Conservation (phyloP, 2,888 invertebrate species). For the Galeopsomyia nigrocyanea region DNA sequence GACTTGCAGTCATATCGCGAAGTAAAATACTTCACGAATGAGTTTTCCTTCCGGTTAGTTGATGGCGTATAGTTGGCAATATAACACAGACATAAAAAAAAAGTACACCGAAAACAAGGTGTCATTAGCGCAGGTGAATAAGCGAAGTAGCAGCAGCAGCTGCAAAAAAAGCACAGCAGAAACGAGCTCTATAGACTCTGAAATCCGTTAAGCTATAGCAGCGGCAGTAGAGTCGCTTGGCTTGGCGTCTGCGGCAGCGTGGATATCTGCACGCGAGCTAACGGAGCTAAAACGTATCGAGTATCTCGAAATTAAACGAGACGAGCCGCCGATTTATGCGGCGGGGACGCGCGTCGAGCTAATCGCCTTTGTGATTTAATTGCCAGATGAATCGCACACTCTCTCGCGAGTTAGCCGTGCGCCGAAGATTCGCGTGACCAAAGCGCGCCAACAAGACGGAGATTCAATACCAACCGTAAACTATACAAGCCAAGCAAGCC, state of each 20-base stretch:
- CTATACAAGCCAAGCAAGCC: neutral
- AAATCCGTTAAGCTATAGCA: conserved; percentile 28
- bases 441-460: neutral
- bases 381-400: conserved; percentile 24
- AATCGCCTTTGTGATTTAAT: conserved; percentile 46
- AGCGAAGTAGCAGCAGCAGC: no score
- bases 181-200: neutral
- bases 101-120: conserved; percentile 31
- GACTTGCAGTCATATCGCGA: conserved; percentile 33
- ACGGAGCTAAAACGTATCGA: conserved; percentile 30
- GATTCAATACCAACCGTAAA: conserved; percentile 41
- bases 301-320: conserved; percentile 37
- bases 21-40: conserved; percentile 34
- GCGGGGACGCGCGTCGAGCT: conserved; percentile 29
- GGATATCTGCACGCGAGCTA: conserved; percentile 37
- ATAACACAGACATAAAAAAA: conserved; percentile 32
- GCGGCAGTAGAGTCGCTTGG: no score
- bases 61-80: neutral
- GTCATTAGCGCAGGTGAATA: conserved; percentile 20
- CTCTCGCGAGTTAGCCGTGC: no score
- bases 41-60: conserved; percentile 1
- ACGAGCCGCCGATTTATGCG: conserved; percentile 29
- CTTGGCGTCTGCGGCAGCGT: neutral
- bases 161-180: neutral
- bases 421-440: conserved; percentile 18